Conservation (phyloP, 2,888 invertebrate genomes). For the Colostygia pectinataria region DNA sequence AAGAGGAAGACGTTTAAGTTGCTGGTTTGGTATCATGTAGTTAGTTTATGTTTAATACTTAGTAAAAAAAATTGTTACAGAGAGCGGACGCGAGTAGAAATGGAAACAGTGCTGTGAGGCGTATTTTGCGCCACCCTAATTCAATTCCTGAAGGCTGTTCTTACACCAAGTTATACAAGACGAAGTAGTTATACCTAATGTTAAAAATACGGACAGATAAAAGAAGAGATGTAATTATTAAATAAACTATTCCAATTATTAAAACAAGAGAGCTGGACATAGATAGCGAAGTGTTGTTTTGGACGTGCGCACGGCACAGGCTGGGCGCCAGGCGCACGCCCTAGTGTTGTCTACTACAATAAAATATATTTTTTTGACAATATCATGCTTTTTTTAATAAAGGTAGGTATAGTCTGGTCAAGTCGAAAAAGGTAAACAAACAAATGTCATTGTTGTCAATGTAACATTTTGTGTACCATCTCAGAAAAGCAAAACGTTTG, state of each 20-base stretch:
- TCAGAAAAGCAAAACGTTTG: too few relatives aligned
- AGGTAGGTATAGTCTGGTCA: too few relatives aligned
- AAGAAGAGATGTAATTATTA: conserved; percentile 82
- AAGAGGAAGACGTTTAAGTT: too few relatives aligned
- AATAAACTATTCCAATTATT: conserved; percentile 84
- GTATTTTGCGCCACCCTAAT: conserved; percentile 78
- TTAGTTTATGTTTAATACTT: not conserved
- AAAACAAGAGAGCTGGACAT: conserved; percentile 79
- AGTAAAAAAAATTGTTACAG: conserved; percentile 51
- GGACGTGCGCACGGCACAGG: conserved; percentile 78
- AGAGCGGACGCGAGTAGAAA: conserved; percentile 89
- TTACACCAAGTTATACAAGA: conserved; percentile 83
- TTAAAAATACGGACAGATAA: conserved; percentile 80
- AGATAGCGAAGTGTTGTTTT: conserved; percentile 81
- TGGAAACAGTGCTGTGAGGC: conserved; percentile 96
- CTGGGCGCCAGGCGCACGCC: conserved; percentile 78
- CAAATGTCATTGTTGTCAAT: too few relatives aligned
- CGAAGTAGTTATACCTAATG: conserved; percentile 82
- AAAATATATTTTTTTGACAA: conserved; percentile 83
- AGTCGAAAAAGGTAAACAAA: too few relatives aligned
- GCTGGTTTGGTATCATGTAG: too few relatives aligned
- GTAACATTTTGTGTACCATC: too few relatives aligned
- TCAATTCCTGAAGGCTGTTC: conserved; percentile 84
- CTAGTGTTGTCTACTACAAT: conserved; percentile 82
- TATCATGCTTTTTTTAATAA: conserved; percentile 47